A percentile compares a stretch with the other conserved stretches of the same genome.
Evolutionary conservation across 2,797 vertebrate species (phyloP).

Genomic region (Odontamblyopus rebecca): DNA sequence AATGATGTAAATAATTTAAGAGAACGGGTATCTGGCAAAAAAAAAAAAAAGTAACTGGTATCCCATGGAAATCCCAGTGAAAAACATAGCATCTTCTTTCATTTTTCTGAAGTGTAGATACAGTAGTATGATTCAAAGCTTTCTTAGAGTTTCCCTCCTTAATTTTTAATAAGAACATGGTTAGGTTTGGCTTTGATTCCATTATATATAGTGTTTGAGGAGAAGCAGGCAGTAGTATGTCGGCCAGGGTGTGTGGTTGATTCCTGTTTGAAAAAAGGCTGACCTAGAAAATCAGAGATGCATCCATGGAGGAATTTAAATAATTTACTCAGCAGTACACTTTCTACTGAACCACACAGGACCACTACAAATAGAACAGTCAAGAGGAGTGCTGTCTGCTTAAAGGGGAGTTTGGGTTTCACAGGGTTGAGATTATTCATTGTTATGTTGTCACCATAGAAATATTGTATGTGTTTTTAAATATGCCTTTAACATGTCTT

Average conservation of each 20-base stretch:
- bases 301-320: conserved; percentile 73
- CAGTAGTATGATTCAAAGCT: neutral
- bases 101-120: neutral
- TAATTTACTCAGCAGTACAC: conserved; percentile 75
- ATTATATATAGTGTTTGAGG: conserved; percentile 19
- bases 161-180: conserved; percentile 11
- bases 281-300: conserved; percentile 77
- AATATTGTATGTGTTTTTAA: neutral
- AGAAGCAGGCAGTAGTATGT: conserved; percentile 14
- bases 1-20: too few relatives aligned
- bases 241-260: conserved; percentile 31
- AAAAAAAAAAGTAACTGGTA: too few relatives aligned
- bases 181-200: conserved; percentile 24
- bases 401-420: conserved; percentile 19
- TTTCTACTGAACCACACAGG: conserved; percentile 66
- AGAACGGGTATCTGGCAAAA: too few relatives aligned
- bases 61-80: too few relatives aligned
- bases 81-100: too few relatives aligned
- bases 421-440: neutral
- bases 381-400: conserved; percentile 26
- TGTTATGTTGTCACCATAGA: neutral
- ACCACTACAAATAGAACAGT: conserved; percentile 67
- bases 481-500: too few relatives aligned
- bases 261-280: conserved; percentile 65
- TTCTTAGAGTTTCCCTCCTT: conserved; percentile 21